These are phyloP conservation scores for Actias luna DNA, from an alignment of 2,888 invertebrate species.

Conservation along the genomic window DNA sequence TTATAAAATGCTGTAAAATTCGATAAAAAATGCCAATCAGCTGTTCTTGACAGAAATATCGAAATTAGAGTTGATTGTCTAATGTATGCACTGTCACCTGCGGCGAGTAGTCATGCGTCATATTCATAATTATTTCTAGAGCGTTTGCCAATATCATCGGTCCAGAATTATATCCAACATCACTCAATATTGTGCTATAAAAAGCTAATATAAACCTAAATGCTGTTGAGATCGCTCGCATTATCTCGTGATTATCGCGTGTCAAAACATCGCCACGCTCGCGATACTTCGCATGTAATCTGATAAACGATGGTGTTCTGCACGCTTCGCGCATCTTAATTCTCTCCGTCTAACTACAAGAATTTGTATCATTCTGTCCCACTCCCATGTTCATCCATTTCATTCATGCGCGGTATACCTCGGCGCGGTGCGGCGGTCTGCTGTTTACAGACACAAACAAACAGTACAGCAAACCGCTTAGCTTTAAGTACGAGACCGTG, in stretches of 20 bases:
- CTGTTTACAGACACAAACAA: conserved; percentile 82
- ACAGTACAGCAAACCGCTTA: conserved; percentile 82
- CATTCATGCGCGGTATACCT: conserved; percentile 81
- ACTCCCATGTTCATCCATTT: conserved; percentile 73
- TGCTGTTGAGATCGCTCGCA: conserved; percentile 77
- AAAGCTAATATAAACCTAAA: conserved; percentile 81
- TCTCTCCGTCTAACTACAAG: conserved; percentile 48
- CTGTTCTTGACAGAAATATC: conserved; percentile 30
- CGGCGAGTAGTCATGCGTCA: conserved; percentile 39
- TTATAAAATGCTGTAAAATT: conserved; percentile 16
- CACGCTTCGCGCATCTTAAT: conserved; percentile 68
- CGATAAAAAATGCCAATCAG: conserved; percentile 31
- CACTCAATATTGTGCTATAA: conserved; percentile 63
- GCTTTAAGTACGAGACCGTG: conserved; percentile 81
- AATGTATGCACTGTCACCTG: conserved; percentile 16
- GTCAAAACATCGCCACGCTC: conserved; percentile 83
- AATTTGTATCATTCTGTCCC: conserved; percentile 45
- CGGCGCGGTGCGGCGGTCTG: conserved; percentile 75
- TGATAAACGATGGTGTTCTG: conserved; percentile 82
- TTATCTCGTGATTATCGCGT: conserved; percentile 83
- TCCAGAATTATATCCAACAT: conserved; percentile 56
- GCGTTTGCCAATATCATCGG: conserved; percentile 53
- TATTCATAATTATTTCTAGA: conserved; percentile 42
- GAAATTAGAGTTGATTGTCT: conserved; percentile 12
- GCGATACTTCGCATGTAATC: conserved; percentile 83